Evolutionary conservation across 2,113 vertebrate species (phyloP), one percentile per base, ranked within the genome.

Genomic region (Pituophis catenifer): DNA sequence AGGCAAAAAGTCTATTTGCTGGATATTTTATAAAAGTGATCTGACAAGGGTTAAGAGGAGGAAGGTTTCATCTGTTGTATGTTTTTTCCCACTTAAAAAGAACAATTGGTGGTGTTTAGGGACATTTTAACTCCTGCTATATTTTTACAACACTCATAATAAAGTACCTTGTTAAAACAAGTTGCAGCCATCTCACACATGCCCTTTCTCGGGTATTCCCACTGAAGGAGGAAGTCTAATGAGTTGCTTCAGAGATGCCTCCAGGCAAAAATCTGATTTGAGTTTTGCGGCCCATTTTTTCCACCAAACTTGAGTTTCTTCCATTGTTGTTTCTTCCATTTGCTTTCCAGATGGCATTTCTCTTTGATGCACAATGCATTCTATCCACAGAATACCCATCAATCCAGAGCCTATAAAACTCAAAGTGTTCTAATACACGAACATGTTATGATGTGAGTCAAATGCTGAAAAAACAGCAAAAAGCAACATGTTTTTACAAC

Each of bases 351-450:
- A n/a, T 54, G 24, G 15, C 57, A 90, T 93, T 90, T 54, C 26
- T 87, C 57, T 21, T 54, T 87, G 9, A 10, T 55, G 89, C 33
- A 53, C 57, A 87, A 23, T 90, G n/a, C 23, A 54, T 65, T 19
- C 81, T 44, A 65, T 48, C 57, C 75, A 65, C 48, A 44, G n/a
- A 90, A 58, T 19, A 5, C 33, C 57, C 33, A 90, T 93, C 90
- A 90, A 90, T 53, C 29, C 89, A 54, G 19, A 13, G 19, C 53
- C 65, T 54, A 89, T 89, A 93, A 93, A 93, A 93, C 26, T 38
- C 38, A 92, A 55, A 62, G 55, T 4, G 1, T 93, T 48, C 24
- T 93, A 90, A 93, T 87, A 90, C 53, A 93, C 65, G 75, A 90
- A 48, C 48, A 38, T 23, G 29, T 90, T 90, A 33, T 62, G 12